Evolutionary conservation across 2,888 invertebrate genomes (phyloP), one percentile per base, ranked within the genome.

Genomic region (Therioaphis trifolii): DNA sequence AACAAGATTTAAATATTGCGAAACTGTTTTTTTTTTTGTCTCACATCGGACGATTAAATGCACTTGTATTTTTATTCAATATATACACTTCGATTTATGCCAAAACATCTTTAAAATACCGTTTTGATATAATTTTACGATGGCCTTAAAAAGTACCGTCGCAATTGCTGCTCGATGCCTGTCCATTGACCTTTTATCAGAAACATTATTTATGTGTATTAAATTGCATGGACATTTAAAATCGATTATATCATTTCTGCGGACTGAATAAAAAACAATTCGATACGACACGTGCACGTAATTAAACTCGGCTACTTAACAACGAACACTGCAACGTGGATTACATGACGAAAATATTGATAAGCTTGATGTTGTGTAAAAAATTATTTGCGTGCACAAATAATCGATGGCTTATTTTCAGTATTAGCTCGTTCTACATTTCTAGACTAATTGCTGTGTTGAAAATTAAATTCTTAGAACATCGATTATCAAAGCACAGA

Each of bases 241-340:
- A 63, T 77, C 11, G 40, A 66, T 78, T 78, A 68, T 78, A 52
- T 68, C 52, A 68, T 52, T 68, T 78, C 68, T 68, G 40, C 40
- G 68, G 52, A 68, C 68, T 24, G 18, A 68, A 78, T 66, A 40
- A 49, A 52, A 68, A 68, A 78, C 49, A 24, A 35, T 40, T 49
- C 15, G 15, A 29, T 24, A 14, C 52, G 78, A 77, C 66, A 66
- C 77, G 78, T 78, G 66, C 52, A 15, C 12, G 4, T 27, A 52
- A 68, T 78, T 77, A 35, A 63, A 52, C 24, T 27, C 5, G 49
- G 29, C 49, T 52, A 52, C 24, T 18, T 40, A n/a, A 58, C 4
- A 68, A 21, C 35, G 40, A 40, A 49, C 66, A 68, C 35, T 49
- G 29, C 7, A n/a, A n/a, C 35, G 3, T 46, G 4, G 15, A 52